Base-by-base conservation (phyloP, 2,113 vertebrate species). In the Ceuthmochares aereus region DNA sequence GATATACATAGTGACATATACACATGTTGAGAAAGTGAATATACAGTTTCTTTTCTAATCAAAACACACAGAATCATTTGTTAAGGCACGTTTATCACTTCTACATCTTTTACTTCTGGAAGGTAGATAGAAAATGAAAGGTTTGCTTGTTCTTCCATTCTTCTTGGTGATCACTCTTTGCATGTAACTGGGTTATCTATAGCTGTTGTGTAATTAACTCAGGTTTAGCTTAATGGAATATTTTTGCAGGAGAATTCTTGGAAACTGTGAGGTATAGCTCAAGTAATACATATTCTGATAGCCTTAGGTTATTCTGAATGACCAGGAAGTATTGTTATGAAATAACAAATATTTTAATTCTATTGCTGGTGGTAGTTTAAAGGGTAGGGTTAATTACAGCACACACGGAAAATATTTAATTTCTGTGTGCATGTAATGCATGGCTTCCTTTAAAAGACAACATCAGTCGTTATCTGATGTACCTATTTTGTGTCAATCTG, bases 391-490 rank as follows among this genome's bases (percentile, higher is more conserved):
- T 73, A 84, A 59, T 82, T 82, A 63, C 17, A 89, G 52, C 10
- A 69, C 40, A 21, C 20, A 23, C 3, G 11, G 26, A 4, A 86
- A 72, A 69, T 66, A 62, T 36, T 90, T 73, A 37, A 70, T 67
- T 0, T 1, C 12, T 47, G 26, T 49, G 17, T 60, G 43, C 23
- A 40, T 51, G 23, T 45, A 88, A 51, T 63, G 23, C 3, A 18
- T 12, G 0, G 9, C 56, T 88, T 80, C 49, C 14, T 80, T 76
- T 49, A 42, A 73, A 83, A 54, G 5, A 18, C 13, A 78, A 7
- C 21, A 23, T 8, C 1, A 2, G 7, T 77, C 26, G 21, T 55
- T 73, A 3, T 60, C n/a, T 0, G 1, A 76, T 76, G 40, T 6
- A 69, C 8, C 7, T 69, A 4, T 77, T 87, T 56, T 58, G 14